phyloP scores from a whole-genome alignment of 2,113 vertebrate genomes.

The Tychaedon coryphoeus region DNA sequence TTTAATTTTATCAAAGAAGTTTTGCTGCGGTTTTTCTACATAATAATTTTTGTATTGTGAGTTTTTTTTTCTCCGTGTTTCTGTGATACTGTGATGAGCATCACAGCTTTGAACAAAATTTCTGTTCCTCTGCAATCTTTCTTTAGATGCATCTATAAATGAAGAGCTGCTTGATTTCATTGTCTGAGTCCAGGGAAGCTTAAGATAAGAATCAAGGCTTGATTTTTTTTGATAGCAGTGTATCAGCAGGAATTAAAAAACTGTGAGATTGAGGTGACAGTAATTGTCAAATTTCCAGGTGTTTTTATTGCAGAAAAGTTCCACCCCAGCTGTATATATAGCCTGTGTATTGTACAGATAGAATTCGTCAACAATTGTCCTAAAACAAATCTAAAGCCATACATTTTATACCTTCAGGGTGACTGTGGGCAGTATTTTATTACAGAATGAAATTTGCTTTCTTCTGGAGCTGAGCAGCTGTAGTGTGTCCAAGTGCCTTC shows the following conservation, averaged over 20 bases:
- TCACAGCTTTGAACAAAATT: background rate
- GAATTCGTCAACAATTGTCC: background rate
- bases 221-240: background rate
- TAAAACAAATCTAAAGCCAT: background rate
- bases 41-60: background rate
- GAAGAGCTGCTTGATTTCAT: background rate
- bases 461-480: constrained; percentile 12
- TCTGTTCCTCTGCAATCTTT: background rate
- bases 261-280: background rate
- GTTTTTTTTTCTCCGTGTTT: background rate
- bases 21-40: background rate
- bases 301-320: background rate
- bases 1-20: background rate
- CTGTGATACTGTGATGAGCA: background rate
- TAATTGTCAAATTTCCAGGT: background rate
- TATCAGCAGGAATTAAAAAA: background rate
- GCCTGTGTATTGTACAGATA: background rate
- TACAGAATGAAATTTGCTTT: background rate
- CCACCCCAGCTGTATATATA: background rate
- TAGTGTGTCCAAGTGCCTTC: background rate
- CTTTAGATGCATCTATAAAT: background rate
- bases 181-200: background rate
- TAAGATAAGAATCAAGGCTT: background rate
- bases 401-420: background rate
- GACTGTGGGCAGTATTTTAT: background rate